A percentile compares a stretch with the other conserved stretches of the same genome.
These are phyloP conservation scores for Microchirus variegatus DNA, from an alignment of 2,797 vertebrate species.

Conservation along the genomic window DNA sequence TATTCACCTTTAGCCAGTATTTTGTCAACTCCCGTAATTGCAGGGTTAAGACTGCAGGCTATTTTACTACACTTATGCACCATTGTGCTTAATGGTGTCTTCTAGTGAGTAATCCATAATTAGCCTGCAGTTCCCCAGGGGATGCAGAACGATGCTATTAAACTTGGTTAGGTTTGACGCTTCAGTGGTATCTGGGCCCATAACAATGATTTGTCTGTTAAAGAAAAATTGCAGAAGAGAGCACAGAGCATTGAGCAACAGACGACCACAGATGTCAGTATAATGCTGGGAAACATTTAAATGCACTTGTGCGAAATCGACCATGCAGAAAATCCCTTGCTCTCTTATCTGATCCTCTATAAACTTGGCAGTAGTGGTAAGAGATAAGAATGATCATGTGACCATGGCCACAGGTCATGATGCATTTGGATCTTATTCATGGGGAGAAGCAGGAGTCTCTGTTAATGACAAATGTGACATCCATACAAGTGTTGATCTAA, in stretches of 20 bases:
- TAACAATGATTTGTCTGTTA: conserved; percentile 34
- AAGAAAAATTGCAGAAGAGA: conserved; percentile 23
- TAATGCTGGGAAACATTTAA: conserved; percentile 13
- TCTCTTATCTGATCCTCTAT: not conserved
- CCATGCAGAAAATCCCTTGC: not conserved
- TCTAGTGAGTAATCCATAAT: conserved; percentile 46
- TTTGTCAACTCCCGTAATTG: not conserved
- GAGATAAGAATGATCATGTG: not conserved
- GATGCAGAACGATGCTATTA: conserved; percentile 35
- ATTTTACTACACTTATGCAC: conserved; percentile 29
- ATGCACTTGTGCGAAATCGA: conserved; percentile 8
- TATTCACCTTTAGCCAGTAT: no score
- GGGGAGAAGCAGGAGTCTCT: not conserved
- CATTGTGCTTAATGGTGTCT: conserved; percentile 22
- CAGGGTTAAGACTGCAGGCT: not conserved
- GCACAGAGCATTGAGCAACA: not conserved
- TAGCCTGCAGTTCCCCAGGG: conserved; percentile 9
- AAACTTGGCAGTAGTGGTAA: conserved; percentile 7
- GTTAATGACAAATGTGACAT: not conserved
- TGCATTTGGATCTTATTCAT: not conserved
- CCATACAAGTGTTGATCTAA: not conserved
- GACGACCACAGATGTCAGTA: conserved; percentile 2
- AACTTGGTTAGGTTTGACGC: conserved; percentile 21
- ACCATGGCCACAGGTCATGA: not conserved
- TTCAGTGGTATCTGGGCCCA: not conserved